Percentiles rank a stretch among this genome's conserved stretches.
phyloP scores from a whole-genome alignment of 2,113 vertebrate genomes.

The Uria aalge region DNA sequence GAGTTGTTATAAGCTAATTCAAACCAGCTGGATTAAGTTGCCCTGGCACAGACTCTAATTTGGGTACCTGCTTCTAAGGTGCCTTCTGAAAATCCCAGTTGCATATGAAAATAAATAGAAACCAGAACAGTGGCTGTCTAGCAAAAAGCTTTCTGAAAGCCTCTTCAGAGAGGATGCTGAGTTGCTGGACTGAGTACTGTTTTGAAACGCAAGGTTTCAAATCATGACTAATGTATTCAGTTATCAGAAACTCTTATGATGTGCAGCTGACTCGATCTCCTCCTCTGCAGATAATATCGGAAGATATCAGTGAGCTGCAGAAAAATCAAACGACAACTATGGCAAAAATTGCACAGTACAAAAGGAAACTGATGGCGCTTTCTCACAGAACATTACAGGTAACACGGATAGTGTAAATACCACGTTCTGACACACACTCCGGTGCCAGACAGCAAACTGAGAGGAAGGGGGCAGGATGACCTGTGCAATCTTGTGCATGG shows the following conservation, averaged over 20 bases:
- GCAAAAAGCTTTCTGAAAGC: not conserved
- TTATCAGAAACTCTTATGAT: not conserved
- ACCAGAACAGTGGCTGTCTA: not conserved
- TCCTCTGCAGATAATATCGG: slow-evolving; percentile 88
- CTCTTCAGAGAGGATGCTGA: accelerated
- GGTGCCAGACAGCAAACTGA: not conserved
- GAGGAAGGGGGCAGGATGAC: not conserved
- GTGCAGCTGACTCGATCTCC: not conserved
- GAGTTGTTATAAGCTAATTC: not conserved
- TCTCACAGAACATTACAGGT: slow-evolving; percentile 95
- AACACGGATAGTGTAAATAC: not conserved
- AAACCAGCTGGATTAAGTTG: not conserved
- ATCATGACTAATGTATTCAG: not conserved
- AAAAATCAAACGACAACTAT: slow-evolving; percentile 96
- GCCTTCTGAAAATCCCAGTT: not conserved
- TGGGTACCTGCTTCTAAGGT: not conserved
- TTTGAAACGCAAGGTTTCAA: not conserved
- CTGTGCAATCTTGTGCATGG: not conserved
- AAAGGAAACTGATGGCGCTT: slow-evolving; percentile 96
- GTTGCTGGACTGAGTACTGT: not conserved
- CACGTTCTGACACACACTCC: not conserved
- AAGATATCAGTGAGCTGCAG: slow-evolving; percentile 94
- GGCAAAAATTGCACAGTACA: slow-evolving; percentile 97
- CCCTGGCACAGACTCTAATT: not conserved
- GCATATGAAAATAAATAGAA: not conserved